These are phyloP conservation scores for Stichopus chloronotus DNA, from an alignment of 35 echinoderm and acorn worm genomes.

Conservation along the genomic window DNA sequence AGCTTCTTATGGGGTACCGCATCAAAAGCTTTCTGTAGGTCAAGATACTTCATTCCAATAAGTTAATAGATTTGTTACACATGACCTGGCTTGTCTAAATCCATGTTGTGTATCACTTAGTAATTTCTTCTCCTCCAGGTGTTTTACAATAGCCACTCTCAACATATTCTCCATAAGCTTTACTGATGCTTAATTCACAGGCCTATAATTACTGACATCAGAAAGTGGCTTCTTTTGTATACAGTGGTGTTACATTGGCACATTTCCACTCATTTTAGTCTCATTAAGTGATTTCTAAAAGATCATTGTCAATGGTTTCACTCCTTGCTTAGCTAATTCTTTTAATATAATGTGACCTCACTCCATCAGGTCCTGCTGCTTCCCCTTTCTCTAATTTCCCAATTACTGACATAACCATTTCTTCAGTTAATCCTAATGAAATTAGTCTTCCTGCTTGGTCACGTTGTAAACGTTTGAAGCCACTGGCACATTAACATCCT, in stretches of 20 bases:
- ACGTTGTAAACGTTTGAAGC: background rate
- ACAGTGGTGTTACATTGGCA: background rate
- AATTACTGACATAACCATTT: conserved; percentile 10
- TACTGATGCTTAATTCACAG: conserved; percentile 15
- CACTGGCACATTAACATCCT: background rate
- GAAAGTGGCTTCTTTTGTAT: background rate
- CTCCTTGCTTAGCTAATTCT: background rate
- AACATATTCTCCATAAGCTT: conserved; percentile 17
- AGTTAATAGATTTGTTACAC: conserved; percentile 13
- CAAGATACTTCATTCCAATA: background rate
- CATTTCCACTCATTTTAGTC: background rate
- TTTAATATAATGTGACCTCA: background rate
- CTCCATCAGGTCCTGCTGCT: background rate
- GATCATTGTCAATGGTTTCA: background rate
- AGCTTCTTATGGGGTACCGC: conserved; percentile 39
- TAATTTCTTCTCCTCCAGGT: background rate
- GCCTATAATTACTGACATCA: conserved; percentile 32
- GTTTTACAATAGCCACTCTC: background rate
- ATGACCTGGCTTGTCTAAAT: background rate
- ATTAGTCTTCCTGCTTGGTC: conserved; percentile 14
- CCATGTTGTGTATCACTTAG: conserved; percentile 28
- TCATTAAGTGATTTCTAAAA: background rate
- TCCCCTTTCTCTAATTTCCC: background rate
- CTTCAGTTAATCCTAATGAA: conserved; percentile 25
- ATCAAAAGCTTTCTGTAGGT: conserved; percentile 49